Evolutionary conservation across 2,888 invertebrate genomes (phyloP), one percentile per base, ranked within the genome.

Genomic region (Mesodorylaimus sp.): DNA sequence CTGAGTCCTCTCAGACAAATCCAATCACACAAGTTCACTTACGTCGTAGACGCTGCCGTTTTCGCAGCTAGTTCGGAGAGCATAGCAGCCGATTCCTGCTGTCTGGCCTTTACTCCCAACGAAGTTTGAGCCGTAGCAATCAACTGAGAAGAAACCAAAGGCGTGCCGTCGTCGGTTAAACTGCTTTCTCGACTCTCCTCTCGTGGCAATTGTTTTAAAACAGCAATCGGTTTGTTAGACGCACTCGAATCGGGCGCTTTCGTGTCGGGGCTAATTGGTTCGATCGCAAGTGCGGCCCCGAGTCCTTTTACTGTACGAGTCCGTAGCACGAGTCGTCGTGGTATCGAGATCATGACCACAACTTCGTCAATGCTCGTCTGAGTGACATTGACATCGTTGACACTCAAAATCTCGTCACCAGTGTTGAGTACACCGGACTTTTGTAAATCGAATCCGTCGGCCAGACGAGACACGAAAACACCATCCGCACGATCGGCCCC

Each of bases 331-430:
- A 97, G 75, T 60, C 95, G 78, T 64, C 91, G 77, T 3, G 97
- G 95, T 73, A 97, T 97, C 64, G 91, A 91, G 88, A 97, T 93
- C 63, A 95, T 87, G 64, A 95, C 88, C 59, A 97, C 97, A 56
- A 97, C 97, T 70, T 97, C 97, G 70, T 97, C 95, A 62, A 97
- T 74, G 58, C 88, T 87, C 91, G 95, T 95, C 63, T 84, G 80
- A 56, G 88, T 83, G 58, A 97, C 95, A 68, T 93, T 91, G 58
- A 97, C 95, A 65, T 91, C 75, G 72, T 97, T 97, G 52, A 97
- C 93, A 36, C 91, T 89, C 60, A 97, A 74, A 65, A 97, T 93
- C 75, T 97, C 95, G 71, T 97, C 95, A 43, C 93, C 93, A 47
- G 95, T 91, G 76, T 81, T 64, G 74, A 87, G 83, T 56, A 97